phyloP scores from a whole-genome alignment of 1,140 invertebrate species.

The Ostrea denselamellosa region DNA sequence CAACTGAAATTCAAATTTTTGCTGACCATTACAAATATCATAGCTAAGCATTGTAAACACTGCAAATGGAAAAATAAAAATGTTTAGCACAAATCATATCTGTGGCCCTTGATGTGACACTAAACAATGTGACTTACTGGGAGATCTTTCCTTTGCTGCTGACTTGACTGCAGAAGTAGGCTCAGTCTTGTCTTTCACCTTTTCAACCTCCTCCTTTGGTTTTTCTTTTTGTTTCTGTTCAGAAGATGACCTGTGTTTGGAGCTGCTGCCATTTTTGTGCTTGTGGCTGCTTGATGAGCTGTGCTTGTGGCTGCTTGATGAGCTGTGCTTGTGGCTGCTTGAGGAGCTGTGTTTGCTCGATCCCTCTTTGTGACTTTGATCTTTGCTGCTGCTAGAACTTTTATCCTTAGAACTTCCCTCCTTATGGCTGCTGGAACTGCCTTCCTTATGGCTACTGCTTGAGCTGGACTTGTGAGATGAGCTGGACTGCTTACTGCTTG shows the following conservation, averaged over 20 bases:
- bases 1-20: too few relatives aligned
- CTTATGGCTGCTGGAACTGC: slow-evolving; percentile 49
- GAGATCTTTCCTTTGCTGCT: slow-evolving; percentile 11
- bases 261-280: slow-evolving; percentile 80
- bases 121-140: too few relatives aligned
- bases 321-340: slow-evolving; percentile 67
- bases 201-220: slow-evolving; percentile 55
- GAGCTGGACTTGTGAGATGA: slow-evolving; percentile 63
- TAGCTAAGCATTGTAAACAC: too few relatives aligned
- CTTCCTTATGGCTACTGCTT: slow-evolving; percentile 49
- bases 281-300: slow-evolving; percentile 61
- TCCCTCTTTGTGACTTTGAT: slow-evolving; percentile 3
- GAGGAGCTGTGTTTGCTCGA: slow-evolving; percentile 50
- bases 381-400: slow-evolving; percentile 50
- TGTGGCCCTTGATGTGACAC: too few relatives aligned
- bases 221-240: slow-evolving; percentile 58
- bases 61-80: too few relatives aligned
- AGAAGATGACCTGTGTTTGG: slow-evolving; percentile 64
- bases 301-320: too few relatives aligned
- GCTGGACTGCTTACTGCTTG: slow-evolving; percentile 54
- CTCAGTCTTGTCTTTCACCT: slow-evolving; percentile 50
- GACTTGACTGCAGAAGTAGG: slow-evolving; percentile 44
- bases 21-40: too few relatives aligned
- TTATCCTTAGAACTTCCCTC: slow-evolving; percentile 42
- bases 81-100: too few relatives aligned